Base-by-base conservation (phyloP, 64 coral and sea anemone species). In the Platygyra sinensis region DNA sequence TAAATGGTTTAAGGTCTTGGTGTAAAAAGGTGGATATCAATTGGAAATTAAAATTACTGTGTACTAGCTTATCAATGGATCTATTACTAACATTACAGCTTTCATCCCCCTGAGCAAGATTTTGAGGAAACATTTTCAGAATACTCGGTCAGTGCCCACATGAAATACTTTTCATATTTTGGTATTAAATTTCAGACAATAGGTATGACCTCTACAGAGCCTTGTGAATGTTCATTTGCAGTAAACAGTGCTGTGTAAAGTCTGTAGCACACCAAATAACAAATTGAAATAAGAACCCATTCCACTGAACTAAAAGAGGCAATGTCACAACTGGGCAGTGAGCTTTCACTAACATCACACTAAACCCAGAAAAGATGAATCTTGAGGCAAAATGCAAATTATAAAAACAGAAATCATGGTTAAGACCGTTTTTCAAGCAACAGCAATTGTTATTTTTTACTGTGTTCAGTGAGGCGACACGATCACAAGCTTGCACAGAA, bases 141-240 rank as follows among this genome's bases (percentile, higher is more conserved):
- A 85, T 71, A 22, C 11, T 27, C 81, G 20, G 28, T 33, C 20
- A 69, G 2, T 24, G 36, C 69, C 50, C 24, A 52, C 17, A 28
- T 85, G 81, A 85, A 82, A 85, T 85, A n/a, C 32, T 27, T 50
- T 63, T 71, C 81, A 85, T 85, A 36, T 85, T 85, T 71, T 46
- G 62, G 81, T 85, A 27, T 85, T 85, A 51, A 85, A 85, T 85
- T 85, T 85, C 81, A 85, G 62, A 85, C 60, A 85, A 79, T 55
- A 57, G 38, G 36, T 28, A 69, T 85, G 46, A 69, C 59, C 80
- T 65, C 31, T 42, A 65, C 36, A 85, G 25, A 85, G 54, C 24
- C n/a, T 32, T 24, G 0, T 67, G 33, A 69, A 71, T 85, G 30
- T 83, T 71, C 81, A 71, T 22, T 82, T 82, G 10, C 33, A 85